Evolutionary conservation across 2,113 vertebrate species (phyloP).

Genomic region (Ammodytes dubius): DNA sequence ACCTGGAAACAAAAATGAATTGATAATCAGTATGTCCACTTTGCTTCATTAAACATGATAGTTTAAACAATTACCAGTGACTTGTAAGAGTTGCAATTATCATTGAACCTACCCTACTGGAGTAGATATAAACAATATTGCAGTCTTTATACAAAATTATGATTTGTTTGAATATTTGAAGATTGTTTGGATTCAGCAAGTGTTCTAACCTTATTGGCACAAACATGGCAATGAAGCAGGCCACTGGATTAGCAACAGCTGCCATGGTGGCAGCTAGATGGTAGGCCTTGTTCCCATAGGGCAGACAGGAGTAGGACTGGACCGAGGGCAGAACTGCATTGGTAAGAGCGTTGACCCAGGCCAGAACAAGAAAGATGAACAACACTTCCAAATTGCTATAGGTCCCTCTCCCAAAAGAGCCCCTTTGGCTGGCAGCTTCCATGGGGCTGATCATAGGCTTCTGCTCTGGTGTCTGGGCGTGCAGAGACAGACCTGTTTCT

Average conservation of each 20-base stretch:
- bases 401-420: constrained; percentile 74
- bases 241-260: constrained; percentile 88
- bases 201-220: constrained; percentile 81
- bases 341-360: constrained; percentile 89
- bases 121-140: not conserved
- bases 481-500: constrained; percentile 72
- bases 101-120: not conserved
- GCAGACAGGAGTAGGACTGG: constrained; percentile 90
- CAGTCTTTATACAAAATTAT: not conserved
- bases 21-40: not conserved
- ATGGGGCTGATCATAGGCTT: constrained; percentile 80
- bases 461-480: constrained; percentile 75
- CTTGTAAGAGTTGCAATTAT: not conserved
- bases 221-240: constrained; percentile 89
- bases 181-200: not conserved
- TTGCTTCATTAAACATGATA: not conserved
- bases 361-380: constrained; percentile 86
- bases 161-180: not conserved
- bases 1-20: constrained; percentile 70
- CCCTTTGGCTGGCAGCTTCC: constrained; percentile 44
- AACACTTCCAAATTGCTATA: constrained; percentile 75
- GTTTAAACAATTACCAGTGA: not conserved
- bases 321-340: constrained; percentile 88
- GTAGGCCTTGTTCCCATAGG: constrained; percentile 88
- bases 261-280: constrained; percentile 87